Percentiles rank a stretch among this genome's conserved stretches.
phyloP scores from a whole-genome alignment of 1,140 invertebrate species.

The Mamestra configurata region DNA sequence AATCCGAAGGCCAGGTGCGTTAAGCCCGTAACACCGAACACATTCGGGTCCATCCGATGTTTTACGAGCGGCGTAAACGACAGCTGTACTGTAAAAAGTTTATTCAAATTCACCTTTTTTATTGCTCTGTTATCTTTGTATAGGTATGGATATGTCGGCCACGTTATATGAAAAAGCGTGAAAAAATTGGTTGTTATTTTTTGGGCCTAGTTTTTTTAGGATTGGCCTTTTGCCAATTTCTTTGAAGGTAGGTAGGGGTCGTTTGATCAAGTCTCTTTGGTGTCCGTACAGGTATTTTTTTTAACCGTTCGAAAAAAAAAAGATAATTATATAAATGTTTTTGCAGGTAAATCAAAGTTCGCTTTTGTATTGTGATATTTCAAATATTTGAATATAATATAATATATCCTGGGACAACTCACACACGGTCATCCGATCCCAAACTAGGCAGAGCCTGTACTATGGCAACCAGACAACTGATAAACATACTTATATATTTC shows the following conservation, averaged over 20 bases:
- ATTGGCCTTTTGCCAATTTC: not conserved
- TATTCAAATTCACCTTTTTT: constrained; percentile 43
- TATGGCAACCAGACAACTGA: too few species aligned
- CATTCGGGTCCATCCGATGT: constrained; percentile 1
- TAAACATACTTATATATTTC: too few species aligned
- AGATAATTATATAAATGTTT: too few species aligned
- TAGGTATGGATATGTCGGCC: not conserved
- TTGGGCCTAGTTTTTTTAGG: not conserved
- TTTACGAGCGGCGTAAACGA: constrained; percentile 35
- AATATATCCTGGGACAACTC: too few species aligned
- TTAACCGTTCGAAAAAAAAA: too few species aligned
- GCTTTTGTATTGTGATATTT: too few species aligned
- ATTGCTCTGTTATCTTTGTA: constrained; percentile 18
- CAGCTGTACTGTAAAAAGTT: constrained; percentile 41
- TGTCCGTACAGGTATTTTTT: not conserved
- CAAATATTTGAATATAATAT: too few species aligned
- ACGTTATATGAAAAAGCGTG: not conserved
- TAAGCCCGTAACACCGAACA: not conserved
- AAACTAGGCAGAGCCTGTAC: too few species aligned
- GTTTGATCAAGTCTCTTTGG: not conserved
- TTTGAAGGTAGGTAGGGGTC: not conserved
- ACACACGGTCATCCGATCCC: too few species aligned
- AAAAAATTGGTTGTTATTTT: not conserved
- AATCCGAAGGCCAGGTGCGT: constrained; percentile 12
- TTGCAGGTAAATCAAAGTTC: too few species aligned